Percentiles rank a stretch among this genome's conserved stretches.
Evolutionary conservation across 2,113 vertebrate genomes (phyloP).

Genomic region (Cheilinus undulatus): DNA sequence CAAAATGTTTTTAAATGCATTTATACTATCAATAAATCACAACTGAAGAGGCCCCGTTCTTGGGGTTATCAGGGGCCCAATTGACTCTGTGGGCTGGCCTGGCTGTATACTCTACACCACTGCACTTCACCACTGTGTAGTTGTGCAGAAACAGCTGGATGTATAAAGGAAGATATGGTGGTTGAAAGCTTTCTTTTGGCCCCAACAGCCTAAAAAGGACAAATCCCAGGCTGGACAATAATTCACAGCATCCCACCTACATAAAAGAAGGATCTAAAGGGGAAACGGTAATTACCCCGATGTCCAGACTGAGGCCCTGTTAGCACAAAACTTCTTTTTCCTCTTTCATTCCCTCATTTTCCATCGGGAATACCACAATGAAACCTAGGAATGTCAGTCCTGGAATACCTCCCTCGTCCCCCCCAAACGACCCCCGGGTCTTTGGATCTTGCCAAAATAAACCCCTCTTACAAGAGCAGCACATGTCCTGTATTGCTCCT

Average conservation of each 20-base stretch:
- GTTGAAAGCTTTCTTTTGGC: constrained; percentile 24
- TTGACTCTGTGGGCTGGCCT: too few species aligned
- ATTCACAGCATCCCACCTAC: constrained; percentile 69
- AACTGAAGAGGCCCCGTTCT: too few species aligned
- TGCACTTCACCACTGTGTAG: neutral
- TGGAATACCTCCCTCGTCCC: constrained; percentile 42
- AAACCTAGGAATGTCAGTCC: constrained; percentile 80
- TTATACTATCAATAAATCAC: too few species aligned
- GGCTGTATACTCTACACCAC: too few species aligned
- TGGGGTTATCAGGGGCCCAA: too few species aligned
- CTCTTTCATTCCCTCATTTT: constrained; percentile 61
- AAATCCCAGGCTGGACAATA: constrained; percentile 62
- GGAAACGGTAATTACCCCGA: constrained; percentile 61
- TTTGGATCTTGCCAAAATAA: constrained; percentile 81
- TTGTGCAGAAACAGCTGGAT: constrained; percentile 49
- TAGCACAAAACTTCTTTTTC: constrained; percentile 64
- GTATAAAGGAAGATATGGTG: constrained; percentile 16
- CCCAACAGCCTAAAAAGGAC: constrained; percentile 58
- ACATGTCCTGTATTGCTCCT: constrained; percentile 77
- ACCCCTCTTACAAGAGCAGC: constrained; percentile 75
- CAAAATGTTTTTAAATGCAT: too few species aligned
- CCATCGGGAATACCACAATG: constrained; percentile 76
- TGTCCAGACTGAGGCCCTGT: constrained; percentile 59
- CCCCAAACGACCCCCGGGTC: constrained; percentile 42
- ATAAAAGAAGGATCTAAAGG: constrained; percentile 58